Evolutionary conservation across 1,140 invertebrate genomes (phyloP).

Genomic region (Formica selysi): DNA sequence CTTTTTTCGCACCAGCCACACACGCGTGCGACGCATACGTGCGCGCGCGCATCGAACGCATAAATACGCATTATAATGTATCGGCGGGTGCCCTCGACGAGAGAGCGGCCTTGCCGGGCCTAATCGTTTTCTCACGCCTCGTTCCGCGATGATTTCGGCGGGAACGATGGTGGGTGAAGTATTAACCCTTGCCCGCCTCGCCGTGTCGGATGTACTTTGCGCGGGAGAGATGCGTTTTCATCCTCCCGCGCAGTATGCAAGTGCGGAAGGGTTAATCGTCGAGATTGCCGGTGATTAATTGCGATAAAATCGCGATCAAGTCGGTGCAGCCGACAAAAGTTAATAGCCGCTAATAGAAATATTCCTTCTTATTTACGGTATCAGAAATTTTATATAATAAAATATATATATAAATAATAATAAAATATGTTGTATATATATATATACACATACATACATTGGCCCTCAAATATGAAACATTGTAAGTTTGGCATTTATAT

Average conservation of each 20-base stretch:
- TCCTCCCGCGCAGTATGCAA: constrained; percentile 30
- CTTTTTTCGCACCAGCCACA: neutral
- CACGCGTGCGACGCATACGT: constrained; percentile 49
- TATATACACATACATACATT: too few species aligned
- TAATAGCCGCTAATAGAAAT: constrained; percentile 23
- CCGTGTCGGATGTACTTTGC: neutral
- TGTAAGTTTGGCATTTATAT: neutral
- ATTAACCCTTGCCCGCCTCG: constrained; percentile 49
- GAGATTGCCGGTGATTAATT: constrained; percentile 54
- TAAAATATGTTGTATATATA: too few species aligned
- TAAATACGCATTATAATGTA: constrained; percentile 68
- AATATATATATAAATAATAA: neutral
- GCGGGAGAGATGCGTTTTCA: constrained; percentile 42
- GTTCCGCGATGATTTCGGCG: constrained; percentile 54
- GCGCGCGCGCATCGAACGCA: constrained; percentile 45
- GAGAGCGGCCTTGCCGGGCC: constrained; percentile 46
- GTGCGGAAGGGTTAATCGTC: constrained; percentile 53
- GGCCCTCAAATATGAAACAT: neutral
- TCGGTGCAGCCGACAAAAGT: constrained; percentile 31
- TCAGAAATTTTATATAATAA: neutral
- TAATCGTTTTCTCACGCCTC: constrained; percentile 69
- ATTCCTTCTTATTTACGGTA: constrained; percentile 23
- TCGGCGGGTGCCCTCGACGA: constrained; percentile 42
- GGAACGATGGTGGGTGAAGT: constrained; percentile 44
- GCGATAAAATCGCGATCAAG: constrained; percentile 44